Conservation (phyloP, 2,797 vertebrate species). For the Selene dorsalis region DNA sequence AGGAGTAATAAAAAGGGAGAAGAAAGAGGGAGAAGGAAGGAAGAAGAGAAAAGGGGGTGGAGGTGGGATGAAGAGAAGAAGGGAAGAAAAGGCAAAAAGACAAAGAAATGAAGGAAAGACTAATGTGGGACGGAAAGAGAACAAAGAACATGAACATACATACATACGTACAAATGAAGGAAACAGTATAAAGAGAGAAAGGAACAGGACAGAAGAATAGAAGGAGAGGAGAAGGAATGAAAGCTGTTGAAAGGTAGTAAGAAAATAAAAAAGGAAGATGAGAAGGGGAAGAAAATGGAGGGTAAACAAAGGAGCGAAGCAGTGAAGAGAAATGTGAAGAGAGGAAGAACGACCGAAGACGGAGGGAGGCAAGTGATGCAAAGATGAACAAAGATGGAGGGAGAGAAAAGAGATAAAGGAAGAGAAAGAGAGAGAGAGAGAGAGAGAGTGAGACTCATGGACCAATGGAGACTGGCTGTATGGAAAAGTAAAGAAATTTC, state of each 20-base stretch:
- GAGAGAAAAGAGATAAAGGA: background rate
- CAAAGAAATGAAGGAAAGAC: background rate
- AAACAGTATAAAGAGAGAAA: background rate
- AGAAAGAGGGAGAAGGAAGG: background rate
- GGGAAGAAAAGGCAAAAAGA: background rate
- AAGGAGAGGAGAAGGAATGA: background rate
- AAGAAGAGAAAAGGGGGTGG: background rate
- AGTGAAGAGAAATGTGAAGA: background rate
- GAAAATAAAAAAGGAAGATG: background rate
- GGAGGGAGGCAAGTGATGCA: background rate
- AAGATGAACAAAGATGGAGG: constrained; percentile 1
- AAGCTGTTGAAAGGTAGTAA: background rate
- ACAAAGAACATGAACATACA: no score
- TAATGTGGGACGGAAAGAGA: background rate
- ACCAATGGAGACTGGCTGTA: background rate
- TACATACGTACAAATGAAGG: background rate
- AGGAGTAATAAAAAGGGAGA: background rate
- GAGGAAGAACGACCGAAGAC: background rate
- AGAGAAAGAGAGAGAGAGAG: background rate
- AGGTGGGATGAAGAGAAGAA: background rate
- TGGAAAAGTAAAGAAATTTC: constrained; percentile 10
- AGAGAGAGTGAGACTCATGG: background rate
- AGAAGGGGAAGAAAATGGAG: background rate
- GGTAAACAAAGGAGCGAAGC: background rate
- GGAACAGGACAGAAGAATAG: constrained; percentile 23